Evolutionary conservation across 30 jellyfish, hydroid and myxozoan species (phyloP).

Genomic region (Aurelia aurita complex sp. Pacific): DNA sequence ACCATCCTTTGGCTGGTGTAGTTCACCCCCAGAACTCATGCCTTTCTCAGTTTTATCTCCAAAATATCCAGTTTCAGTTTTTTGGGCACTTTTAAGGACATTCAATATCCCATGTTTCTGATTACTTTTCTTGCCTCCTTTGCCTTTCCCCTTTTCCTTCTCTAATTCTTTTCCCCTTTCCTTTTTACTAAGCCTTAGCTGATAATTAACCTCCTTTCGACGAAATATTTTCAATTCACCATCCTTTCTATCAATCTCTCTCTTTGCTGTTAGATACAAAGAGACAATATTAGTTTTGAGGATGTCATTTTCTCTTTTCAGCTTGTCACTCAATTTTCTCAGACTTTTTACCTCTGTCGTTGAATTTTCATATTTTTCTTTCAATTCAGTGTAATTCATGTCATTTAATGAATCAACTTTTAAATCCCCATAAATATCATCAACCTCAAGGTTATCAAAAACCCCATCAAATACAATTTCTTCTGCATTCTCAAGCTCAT

Average conservation of each 20-base stretch:
- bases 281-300: conserved; percentile 52
- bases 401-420: conserved; percentile 37
- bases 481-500: background rate
- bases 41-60: too few relatives aligned
- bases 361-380: conserved; percentile 22
- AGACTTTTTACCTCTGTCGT: conserved; percentile 2
- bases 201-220: conserved; percentile 1
- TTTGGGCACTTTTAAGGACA: too few relatives aligned
- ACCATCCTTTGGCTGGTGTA: too few relatives aligned
- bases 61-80: too few relatives aligned
- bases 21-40: too few relatives aligned
- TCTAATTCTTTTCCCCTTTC: background rate
- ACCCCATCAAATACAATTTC: conserved; percentile 27
- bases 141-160: too few relatives aligned
- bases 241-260: conserved; percentile 58
- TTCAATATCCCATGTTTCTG: too few relatives aligned
- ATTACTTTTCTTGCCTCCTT: too few relatives aligned
- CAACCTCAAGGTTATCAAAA: conserved; percentile 26
- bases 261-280: conserved; percentile 54
- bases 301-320: conserved; percentile 53
- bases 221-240: conserved; percentile 18
- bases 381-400: conserved; percentile 40
- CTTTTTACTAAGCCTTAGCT: conserved; percentile 4
- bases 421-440: conserved; percentile 50
- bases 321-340: conserved; percentile 21